phyloP scores from a whole-genome alignment of 1,140 invertebrate genomes.

The Caenorhabditis inopinata region DNA sequence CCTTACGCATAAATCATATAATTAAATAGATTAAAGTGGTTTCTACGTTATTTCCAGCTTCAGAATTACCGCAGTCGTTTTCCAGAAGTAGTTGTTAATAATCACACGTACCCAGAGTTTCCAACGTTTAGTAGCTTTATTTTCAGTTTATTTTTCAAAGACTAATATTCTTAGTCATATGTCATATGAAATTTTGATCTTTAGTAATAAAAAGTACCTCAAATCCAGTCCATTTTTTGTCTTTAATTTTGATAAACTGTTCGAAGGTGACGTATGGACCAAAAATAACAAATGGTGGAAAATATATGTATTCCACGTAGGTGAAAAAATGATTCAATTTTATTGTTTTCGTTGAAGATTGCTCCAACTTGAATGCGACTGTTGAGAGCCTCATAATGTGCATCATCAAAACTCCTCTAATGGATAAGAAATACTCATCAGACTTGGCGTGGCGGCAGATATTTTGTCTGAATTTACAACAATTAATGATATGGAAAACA shows the following conservation, averaged over 20 bases:
- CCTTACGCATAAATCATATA: no score
- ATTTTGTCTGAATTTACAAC: background rate
- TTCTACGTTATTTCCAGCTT: no score
- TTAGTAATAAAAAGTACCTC: no score
- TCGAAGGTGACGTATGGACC: background rate
- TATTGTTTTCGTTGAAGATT: background rate
- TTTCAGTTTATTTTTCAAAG: no score
- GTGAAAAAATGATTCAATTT: background rate
- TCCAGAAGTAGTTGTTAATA: no score
- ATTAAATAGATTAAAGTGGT: no score
- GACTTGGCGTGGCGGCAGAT: background rate
- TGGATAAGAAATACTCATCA: background rate
- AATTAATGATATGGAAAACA: no score
- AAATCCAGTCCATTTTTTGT: background rate
- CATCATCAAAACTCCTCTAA: slow-evolving; percentile 12
- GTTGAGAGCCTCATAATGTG: slow-evolving; percentile 1
- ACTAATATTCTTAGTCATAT: no score
- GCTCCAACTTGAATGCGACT: background rate
- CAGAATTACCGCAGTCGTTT: no score
- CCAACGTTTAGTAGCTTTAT: no score
- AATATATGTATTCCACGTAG: background rate
- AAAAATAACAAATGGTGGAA: background rate
- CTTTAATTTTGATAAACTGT: background rate
- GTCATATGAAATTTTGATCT: no score
- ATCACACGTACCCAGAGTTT: no score